phyloP scores from a whole-genome alignment of 2,797 vertebrate species.

The Myoxocephalus aenaeus region DNA sequence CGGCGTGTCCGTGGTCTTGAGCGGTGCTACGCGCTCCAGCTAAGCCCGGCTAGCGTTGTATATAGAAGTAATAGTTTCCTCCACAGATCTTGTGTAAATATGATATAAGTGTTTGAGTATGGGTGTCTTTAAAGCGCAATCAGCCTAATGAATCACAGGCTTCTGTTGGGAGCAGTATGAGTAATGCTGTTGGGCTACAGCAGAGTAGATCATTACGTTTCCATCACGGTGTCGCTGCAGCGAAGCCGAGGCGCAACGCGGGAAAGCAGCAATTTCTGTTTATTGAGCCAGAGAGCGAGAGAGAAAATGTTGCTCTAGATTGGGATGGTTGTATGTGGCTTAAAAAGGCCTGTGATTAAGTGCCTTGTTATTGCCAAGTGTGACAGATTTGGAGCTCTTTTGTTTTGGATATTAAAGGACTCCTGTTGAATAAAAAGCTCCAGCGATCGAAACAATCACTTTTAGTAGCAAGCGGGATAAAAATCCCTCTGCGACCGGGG shows the following conservation, averaged over 20 bases:
- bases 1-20: conserved; percentile 36
- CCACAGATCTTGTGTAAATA: conserved; percentile 76
- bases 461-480: conserved; percentile 45
- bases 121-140: conserved; percentile 81
- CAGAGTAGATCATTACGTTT: conserved; percentile 59
- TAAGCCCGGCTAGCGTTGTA: conserved; percentile 64
- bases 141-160: conserved; percentile 81
- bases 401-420: conserved; percentile 40
- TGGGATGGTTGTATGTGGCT: conserved; percentile 29
- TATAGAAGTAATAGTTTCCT: conserved; percentile 76
- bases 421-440: conserved; percentile 53
- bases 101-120: conserved; percentile 73
- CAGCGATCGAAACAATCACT: conserved; percentile 59
- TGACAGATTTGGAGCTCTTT: conserved; percentile 60
- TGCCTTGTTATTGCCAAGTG: conserved; percentile 48
- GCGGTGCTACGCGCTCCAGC: conserved; percentile 48
- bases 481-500: conserved; percentile 40
- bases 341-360: conserved; percentile 15
- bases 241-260: conserved; percentile 27
- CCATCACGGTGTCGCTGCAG: conserved; percentile 59
- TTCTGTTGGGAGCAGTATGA: conserved; percentile 74
- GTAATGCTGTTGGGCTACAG: conserved; percentile 61
- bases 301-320: conserved; percentile 16
- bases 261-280: conserved; percentile 53
- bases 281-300: conserved; percentile 31